Evolutionary conservation across 2,888 invertebrate genomes (phyloP), one percentile per base, ranked within the genome.

Genomic region (Brachyptera risi): DNA sequence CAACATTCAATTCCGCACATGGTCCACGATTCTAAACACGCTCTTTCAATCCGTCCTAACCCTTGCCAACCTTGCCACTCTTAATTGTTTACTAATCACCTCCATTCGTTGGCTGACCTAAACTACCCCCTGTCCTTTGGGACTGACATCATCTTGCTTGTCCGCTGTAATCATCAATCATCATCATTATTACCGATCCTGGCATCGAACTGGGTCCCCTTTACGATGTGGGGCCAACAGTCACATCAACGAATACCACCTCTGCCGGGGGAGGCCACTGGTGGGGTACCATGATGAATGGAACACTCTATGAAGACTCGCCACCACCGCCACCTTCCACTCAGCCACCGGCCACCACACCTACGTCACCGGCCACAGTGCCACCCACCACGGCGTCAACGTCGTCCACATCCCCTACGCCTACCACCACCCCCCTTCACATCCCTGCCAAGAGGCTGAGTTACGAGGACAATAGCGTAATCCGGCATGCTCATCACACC

Each of bases 201-300:
- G 54, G 54, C 35, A 54, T 54, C 54, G 54, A 54, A 54, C 54
- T 54, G 54, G 54, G 54, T 54, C 54, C 54, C 54, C 54, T 54
- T 15, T 54, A 54, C 23, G 54, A 54, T 54, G 54, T 54, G 54
- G 54, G 54, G 3, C 54, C 54, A 37, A 54, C 54, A 54, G 54
- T 54, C 38, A 54, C 54, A 13, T 17, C 54, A 17, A 37, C 54
- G 35, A 54, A 54, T 54, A 35, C 54, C 54, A 54, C 54, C 54
- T 21, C 54, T 21, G 54, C 54, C 54, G 54, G 54, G 54, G 54
- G 54, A 23, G 54, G 54, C 19, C 35, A 54, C 37, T 54, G 54
- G 81, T 87, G 87, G 87, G 88, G 88, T 85, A 83, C 84, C 80
- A 87, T 88, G 87, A 87, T 87, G 87, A 88, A 87, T 85, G 83